These are phyloP conservation scores for human (Homo sapiens) DNA, from an alignment of 2,113 vertebrate genomes.

Conservation along the genomic window DNA sequence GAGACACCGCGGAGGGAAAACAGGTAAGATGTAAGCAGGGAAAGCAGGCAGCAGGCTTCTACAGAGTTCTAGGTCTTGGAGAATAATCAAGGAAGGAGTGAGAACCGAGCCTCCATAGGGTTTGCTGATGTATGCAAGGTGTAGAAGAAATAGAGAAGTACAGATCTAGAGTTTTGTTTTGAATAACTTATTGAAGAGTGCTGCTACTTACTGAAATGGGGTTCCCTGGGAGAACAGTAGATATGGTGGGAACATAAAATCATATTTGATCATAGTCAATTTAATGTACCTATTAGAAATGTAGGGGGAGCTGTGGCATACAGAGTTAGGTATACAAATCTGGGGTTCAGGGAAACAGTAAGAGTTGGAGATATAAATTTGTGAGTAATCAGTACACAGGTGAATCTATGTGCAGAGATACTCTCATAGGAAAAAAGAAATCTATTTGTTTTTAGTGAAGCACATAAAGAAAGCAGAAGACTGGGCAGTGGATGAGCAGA, in stretches of 20 bases:
- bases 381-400: not conserved
- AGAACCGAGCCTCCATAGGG: not conserved
- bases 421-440: not conserved
- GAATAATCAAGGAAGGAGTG: not conserved
- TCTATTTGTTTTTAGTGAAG: not conserved
- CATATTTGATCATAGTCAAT: not conserved
- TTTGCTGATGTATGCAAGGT: not conserved
- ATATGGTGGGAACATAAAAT: not conserved
- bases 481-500: not conserved
- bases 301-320: not conserved
- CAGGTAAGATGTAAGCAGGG: not conserved
- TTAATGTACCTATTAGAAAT: not conserved
- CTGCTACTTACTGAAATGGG: not conserved
- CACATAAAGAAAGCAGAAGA: not conserved
- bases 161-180: not conserved
- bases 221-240: not conserved
- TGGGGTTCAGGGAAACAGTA: not conserved
- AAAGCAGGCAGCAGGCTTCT: not conserved
- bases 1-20: not conserved
- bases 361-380: not conserved
- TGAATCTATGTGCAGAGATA: not conserved
- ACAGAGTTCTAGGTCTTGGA: not conserved
- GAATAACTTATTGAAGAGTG: not conserved
- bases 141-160: not conserved
- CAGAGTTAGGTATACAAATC: not conserved